A percentile compares a stretch with the other conserved stretches of the same genome.
These are phyloP conservation scores for Dinocampus coccinellae DNA, from an alignment of 2,888 invertebrate genomes.

Conservation along the genomic window DNA sequence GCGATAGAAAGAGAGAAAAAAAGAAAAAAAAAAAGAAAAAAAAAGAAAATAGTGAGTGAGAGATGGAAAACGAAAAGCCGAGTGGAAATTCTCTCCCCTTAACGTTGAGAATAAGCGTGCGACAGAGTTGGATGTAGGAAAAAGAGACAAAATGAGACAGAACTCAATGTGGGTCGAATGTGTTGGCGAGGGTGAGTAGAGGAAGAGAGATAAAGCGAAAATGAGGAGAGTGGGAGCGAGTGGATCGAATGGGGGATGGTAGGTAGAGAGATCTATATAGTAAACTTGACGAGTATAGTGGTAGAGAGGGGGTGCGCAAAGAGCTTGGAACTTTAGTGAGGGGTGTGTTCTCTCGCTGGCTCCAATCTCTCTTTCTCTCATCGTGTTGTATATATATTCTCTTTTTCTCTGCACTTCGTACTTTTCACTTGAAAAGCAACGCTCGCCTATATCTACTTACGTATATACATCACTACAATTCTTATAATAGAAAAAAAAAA, in stretches of 20 bases:
- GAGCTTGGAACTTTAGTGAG: constrained; percentile 38
- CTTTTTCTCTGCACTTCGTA: constrained; percentile 29
- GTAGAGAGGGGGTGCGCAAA: constrained; percentile 38
- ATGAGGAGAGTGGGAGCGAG: constrained; percentile 21
- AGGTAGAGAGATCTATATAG: constrained; percentile 25
- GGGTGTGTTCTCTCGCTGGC: constrained; percentile 39
- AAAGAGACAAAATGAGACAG: constrained; percentile 35
- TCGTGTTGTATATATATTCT: constrained; percentile 26
- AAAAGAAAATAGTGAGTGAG: constrained; percentile 10
- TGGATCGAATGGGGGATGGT: constrained; percentile 36
- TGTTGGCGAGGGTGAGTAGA: constrained; percentile 5
- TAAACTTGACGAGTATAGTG: constrained; percentile 31
- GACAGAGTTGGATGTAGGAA: constrained; percentile 34
- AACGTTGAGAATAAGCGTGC: constrained; percentile 31
- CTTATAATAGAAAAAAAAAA: not conserved
- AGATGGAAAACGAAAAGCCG: constrained; percentile 38
- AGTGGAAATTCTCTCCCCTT: constrained; percentile 41
- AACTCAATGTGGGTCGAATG: constrained; percentile 36
- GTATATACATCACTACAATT: not conserved
- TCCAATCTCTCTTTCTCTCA: constrained; percentile 30
- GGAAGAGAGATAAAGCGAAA: constrained; percentile 30
- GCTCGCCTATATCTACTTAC: constrained; percentile 37
- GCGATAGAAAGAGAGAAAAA: not conserved
- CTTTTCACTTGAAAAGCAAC: constrained; percentile 22
- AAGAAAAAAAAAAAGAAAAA: constrained; percentile 21